Base-by-base conservation (phyloP, 1,140 invertebrate genomes). In the Drosophila pseudoobscura region DNA sequence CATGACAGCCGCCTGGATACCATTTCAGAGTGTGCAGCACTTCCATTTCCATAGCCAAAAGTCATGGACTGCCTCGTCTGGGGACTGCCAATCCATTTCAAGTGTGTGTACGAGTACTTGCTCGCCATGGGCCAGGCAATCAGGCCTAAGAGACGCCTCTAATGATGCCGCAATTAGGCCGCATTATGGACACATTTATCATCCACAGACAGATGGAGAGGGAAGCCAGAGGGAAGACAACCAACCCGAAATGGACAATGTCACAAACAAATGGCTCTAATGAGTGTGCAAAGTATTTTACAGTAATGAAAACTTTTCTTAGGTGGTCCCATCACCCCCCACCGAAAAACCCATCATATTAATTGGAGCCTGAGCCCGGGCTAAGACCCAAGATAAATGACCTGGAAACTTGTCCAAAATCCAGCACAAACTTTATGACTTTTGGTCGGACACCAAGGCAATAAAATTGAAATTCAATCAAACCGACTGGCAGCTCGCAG, bases 111-210 rank as follows among this genome's bases (percentile, higher is more conserved):
- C 9, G 31, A 35, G 31, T 35, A 35, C 43, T 43, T 11, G 9
- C 43, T 43, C 26, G 15, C 29, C 41, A 31, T 20, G 29, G 41
- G 51, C 50, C 53, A 45, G 15, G 65, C 61, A 77, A 72, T 79
- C 58, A 72, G 52, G 64, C 47, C 53, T 63, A 43, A 69, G 52
- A 70, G 66, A 64, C 64, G 63, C 35, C 57, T 64, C 70, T 83
- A 83, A 85, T 59, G 78, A 85, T 65, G 62, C 78, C 70, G 56
- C 78, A 85, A 87, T 85, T 87, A 87, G 82, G 58, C 60, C 64
- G 82, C 68, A 85, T 85, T 85, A 85, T 78, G 77, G 75, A 77
- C 64, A 59, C 78, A 82, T 87, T 85, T 84, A 87, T 84, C 80
- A 80, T 57, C 35, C 52, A 46, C 44, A 70, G 45, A 29, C 44